Evolutionary conservation across 2,888 invertebrate species (phyloP).

Genomic region (Himalopsyche tibetana): DNA sequence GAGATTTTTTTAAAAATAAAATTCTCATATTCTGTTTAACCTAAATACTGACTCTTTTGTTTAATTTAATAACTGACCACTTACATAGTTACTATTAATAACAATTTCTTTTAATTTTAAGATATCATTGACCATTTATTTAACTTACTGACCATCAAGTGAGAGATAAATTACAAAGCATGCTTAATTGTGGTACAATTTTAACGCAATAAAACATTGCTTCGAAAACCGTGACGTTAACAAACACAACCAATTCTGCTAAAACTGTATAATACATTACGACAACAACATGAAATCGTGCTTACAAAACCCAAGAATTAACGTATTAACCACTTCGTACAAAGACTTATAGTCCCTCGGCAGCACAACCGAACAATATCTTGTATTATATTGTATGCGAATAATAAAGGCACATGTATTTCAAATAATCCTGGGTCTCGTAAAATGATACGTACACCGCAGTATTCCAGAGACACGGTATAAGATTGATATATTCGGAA

Average conservation of each 20-base stretch:
- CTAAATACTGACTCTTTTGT: no score
- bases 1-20: no score
- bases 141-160: no score
- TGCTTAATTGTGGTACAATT: not conserved
- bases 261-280: not conserved
- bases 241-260: constrained; percentile 2
- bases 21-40: no score
- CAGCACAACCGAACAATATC: constrained; percentile 23
- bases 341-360: constrained; percentile 34
- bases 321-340: constrained; percentile 35
- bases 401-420: constrained; percentile 31
- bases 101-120: no score
- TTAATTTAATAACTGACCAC: no score
- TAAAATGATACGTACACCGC: not conserved
- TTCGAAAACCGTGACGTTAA: not conserved
- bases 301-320: constrained; percentile 35
- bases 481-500: constrained; percentile 15
- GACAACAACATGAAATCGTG: constrained; percentile 18
- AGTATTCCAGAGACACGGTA: not conserved
- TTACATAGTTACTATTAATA: no score
- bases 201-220: not conserved
- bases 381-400: constrained; percentile 29
- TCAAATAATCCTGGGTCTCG: constrained; percentile 4
- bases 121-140: no score
- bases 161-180: no score